phyloP scores from a whole-genome alignment of 1,140 invertebrate species.

The Hermetia illucens region DNA sequence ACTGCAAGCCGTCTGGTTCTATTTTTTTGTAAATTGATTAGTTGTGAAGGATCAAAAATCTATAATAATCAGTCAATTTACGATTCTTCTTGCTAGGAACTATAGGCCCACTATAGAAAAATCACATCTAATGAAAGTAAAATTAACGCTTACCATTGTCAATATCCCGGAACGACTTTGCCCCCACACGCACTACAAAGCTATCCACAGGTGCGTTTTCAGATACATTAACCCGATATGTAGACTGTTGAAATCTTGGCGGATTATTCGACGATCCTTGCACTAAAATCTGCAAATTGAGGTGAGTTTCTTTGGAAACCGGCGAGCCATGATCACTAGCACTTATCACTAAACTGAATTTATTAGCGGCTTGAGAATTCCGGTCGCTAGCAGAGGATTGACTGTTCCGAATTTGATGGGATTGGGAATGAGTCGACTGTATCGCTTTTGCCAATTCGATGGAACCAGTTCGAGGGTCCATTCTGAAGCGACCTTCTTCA shows the following conservation, averaged over 20 bases:
- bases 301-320: slow-evolving; percentile 43
- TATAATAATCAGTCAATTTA: too few species aligned
- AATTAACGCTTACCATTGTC: slow-evolving; percentile 10
- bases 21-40: too few species aligned
- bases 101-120: too few species aligned
- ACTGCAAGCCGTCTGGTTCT: too few species aligned
- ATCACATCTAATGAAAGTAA: too few species aligned
- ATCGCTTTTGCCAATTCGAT: slow-evolving; percentile 54
- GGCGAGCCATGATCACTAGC: slow-evolving; percentile 71
- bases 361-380: slow-evolving; percentile 21
- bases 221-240: slow-evolving; percentile 62
- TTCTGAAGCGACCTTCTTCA: slow-evolving; percentile 59
- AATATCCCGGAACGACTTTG: slow-evolving; percentile 48
- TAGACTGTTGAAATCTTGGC: slow-evolving; percentile 61
- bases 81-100: too few species aligned
- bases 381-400: too few species aligned
- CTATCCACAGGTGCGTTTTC: slow-evolving; percentile 65
- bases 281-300: slow-evolving; percentile 49
- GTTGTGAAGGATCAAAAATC: too few species aligned
- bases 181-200: slow-evolving; percentile 61
- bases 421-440: slow-evolving; percentile 8
- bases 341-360: slow-evolving; percentile 56
- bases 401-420: slow-evolving; percentile 11
- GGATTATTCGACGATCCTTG: slow-evolving; percentile 60
- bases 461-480: slow-evolving; percentile 63